Base-by-base conservation (phyloP, 2,888 invertebrate species). In the Lasioglossum figueresi region DNA sequence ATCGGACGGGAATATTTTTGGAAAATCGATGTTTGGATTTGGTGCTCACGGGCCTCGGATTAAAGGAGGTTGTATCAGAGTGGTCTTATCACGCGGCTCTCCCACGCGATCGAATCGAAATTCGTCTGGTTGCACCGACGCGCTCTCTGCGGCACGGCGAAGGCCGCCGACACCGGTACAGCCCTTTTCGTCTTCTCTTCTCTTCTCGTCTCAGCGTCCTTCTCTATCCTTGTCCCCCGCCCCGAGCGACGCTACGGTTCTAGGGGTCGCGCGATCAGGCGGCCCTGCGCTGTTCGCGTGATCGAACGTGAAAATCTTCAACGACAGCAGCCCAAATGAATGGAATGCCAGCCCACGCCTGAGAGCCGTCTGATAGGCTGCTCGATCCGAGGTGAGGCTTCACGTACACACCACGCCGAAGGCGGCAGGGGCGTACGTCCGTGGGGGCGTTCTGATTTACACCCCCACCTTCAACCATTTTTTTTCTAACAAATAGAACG, bases 331-430 rank as follows among this genome's bases (percentile, higher is more conserved):
- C 86, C 91, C 88, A 93, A 93, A 93, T 92, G 93, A 93, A 93
- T 93, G 93, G 93, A 93, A 93, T 93, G 93, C 92, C 92, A 91
- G 88, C 93, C 93, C 93, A 93, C 93, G 93, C 92, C 87, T 88
- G 82, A 88, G 87, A 85, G 88, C 84, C 83, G 88, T 74, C 88
- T 91, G 91, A 88, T 91, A 91, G 88, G 89, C 85, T 89, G 85
- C 80, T 76, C 82, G 82, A 79, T 76, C 72, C 85, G 87, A 85
- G 86, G 82, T 85, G 84, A 84, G 88, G 87, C 86, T 88, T 85
- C 86, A 72, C 86, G 86, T 91, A 90, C 88, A 68, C 88, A 68
- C 59, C 81, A 78, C 72, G 79, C 63, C 82, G 43, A 75, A 71
- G 48, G 14, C n/a, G 43, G 73, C 90, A 90, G 91, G 88, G 76